These are phyloP conservation scores for Uloborus plumipes DNA, from an alignment of 2,888 invertebrate genomes.

Conservation along the genomic window DNA sequence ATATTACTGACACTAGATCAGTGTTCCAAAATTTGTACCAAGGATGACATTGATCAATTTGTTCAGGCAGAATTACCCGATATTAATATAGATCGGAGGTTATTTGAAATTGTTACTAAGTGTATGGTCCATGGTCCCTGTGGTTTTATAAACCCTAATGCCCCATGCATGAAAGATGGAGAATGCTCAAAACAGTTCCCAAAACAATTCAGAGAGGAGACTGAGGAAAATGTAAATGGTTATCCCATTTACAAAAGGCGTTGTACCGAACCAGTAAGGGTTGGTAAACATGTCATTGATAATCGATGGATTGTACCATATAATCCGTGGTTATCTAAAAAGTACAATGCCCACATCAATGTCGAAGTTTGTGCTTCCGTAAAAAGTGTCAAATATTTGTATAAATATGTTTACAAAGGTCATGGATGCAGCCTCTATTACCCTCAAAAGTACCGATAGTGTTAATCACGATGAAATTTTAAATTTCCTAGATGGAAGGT, in stretches of 20 bases:
- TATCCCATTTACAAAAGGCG: conserved; percentile 69
- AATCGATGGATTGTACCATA: conserved; percentile 15
- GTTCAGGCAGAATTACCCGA: conserved; percentile 71
- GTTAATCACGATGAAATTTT: conserved; percentile 36
- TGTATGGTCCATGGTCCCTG: conserved; percentile 69
- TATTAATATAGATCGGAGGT: conserved; percentile 66
- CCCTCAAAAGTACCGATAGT: neutral
- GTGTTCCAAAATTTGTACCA: conserved; percentile 58
- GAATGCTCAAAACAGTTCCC: conserved; percentile 67
- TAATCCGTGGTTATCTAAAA: neutral
- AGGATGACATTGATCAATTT: conserved; percentile 68
- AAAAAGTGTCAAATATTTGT: conserved; percentile 16
- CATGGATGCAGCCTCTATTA: conserved; percentile 8
- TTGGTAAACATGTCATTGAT: conserved; percentile 1
- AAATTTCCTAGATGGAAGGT: conserved; percentile 12
- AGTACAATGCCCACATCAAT: conserved; percentile 13
- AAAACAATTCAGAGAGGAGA: conserved; percentile 67
- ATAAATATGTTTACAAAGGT: conserved; percentile 22
- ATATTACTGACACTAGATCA: conserved; percentile 42
- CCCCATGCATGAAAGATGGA: conserved; percentile 54
- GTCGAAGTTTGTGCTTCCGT: conserved; percentile 9
- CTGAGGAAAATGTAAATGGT: conserved; percentile 68
- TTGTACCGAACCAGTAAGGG: neutral
- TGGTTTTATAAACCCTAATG: conserved; percentile 38
- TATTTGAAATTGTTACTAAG: conserved; percentile 69